These are phyloP conservation scores for Muraenolepis orangiensis DNA, from an alignment of 2,797 vertebrate genomes.

Conservation along the genomic window DNA sequence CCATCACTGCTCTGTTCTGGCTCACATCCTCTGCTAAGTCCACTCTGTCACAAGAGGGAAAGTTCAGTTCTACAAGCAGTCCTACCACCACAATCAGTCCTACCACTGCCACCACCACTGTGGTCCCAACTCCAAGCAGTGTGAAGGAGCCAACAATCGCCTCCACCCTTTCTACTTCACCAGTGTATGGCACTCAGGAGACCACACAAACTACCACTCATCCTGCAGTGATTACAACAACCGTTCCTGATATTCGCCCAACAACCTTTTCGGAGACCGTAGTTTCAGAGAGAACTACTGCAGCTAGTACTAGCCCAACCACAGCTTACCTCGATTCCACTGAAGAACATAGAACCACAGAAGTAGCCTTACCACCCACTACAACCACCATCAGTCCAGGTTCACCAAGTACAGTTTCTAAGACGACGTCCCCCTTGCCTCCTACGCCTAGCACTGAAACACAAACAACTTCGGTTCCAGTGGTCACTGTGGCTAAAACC, in stretches of 20 bases:
- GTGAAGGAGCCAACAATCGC: constrained; percentile 23
- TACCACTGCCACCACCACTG: constrained; percentile 16
- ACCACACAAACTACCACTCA: constrained; percentile 47
- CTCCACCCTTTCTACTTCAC: constrained; percentile 28
- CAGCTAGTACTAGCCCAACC: constrained; percentile 27
- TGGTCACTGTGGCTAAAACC: constrained; percentile 34
- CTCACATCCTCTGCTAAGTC: constrained; percentile 41
- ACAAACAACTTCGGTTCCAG: constrained; percentile 34
- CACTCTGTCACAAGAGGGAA: constrained; percentile 2
- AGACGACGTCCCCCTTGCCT: constrained; percentile 35
- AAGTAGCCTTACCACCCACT: constrained; percentile 29
- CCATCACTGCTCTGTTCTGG: constrained; percentile 45
- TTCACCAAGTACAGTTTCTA: constrained; percentile 44
- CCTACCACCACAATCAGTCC: constrained; percentile 6
- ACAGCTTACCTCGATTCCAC: constrained; percentile 32
- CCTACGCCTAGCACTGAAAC: constrained; percentile 42
- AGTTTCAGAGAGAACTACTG: constrained; percentile 42
- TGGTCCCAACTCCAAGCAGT: constrained; percentile 15
- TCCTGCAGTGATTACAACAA: constrained; percentile 24
- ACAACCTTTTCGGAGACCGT: constrained; percentile 30
- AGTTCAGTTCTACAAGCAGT: constrained; percentile 25
- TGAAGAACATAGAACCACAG: constrained; percentile 35
- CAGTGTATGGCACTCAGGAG: constrained; percentile 24
- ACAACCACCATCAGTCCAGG: constrained; percentile 28
- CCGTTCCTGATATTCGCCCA: constrained; percentile 29